Base-by-base conservation (phyloP, 92 coral and sea anemone genomes). In the Parazoanthus darwini region DNA sequence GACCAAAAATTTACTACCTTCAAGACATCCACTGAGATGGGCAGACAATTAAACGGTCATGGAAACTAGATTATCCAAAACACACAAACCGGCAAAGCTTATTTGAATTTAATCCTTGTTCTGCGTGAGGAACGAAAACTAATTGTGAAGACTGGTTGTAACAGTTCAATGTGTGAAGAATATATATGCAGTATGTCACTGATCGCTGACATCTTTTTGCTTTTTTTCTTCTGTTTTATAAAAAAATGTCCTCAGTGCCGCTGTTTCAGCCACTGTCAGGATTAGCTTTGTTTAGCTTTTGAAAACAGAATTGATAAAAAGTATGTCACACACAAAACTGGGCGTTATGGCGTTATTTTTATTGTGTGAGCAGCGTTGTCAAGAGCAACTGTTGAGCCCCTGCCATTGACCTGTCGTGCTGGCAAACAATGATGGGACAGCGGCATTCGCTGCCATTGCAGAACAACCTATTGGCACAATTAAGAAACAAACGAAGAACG, bases 341-440 rank as follows among this genome's bases (percentile, higher is more conserved):
- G 78, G 25, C 29, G 77, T n/a, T 71, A 18, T 0, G 3, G 48
- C 79, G 25, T 42, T 1, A 39, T 44, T 22, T 58, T 80, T 43
- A 80, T 56, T 80, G 85, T 63, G 70, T 80, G 70, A 56, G 13
- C 4, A 80, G 42, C 46, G 85, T 80, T 80, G 85, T 80, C 73
- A 80, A 35, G 85, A 80, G 85, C 85, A 80, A 80, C 85, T 63
- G 25, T 50, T 54, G 83, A 79, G 26, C 44, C 25, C 36, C 20
- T 58, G 22, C 23, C 23, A 75, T 75, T 76, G 80, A 37, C 13
- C 80, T 20, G 46, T 38, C 51, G 46, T 54, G 15, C 10, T 11
- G 72, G 48, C 67, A 56, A 80, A 80, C 85, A 80, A 80, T 58
- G 72, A 80, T 58, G 72, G 85, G 85, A 80, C 72, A 80, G 85